phyloP scores from a whole-genome alignment of 1,140 invertebrate genomes.

The Drosophila kepulauana region DNA sequence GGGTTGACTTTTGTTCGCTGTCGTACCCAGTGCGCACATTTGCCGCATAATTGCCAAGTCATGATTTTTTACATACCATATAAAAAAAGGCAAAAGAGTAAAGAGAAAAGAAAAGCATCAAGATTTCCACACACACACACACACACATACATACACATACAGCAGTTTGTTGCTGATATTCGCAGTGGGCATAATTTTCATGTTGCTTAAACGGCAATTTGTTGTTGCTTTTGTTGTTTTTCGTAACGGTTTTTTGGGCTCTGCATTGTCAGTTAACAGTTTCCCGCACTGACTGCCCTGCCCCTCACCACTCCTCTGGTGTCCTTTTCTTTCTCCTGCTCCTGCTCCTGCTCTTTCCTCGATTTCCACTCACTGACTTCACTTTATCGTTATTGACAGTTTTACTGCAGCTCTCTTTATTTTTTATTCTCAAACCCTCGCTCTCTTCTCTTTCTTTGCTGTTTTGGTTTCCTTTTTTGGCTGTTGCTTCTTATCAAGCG shows the following conservation, averaged over 20 bases:
- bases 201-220: constrained; percentile 82
- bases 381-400: constrained; percentile 82
- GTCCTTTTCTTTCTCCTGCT: background rate
- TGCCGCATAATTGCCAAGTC: constrained; percentile 83
- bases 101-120: constrained; percentile 21
- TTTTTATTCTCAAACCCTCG: background rate
- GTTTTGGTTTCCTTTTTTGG: constrained; percentile 3
- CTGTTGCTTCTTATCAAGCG: constrained; percentile 55
- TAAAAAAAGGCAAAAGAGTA: constrained; percentile 17
- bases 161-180: constrained; percentile 74
- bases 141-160: background rate
- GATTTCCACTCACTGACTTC: constrained; percentile 47
- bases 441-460: constrained; percentile 4
- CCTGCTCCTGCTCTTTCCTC: background rate
- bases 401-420: constrained; percentile 57
- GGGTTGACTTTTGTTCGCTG: constrained; percentile 56
- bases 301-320: background rate
- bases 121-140: constrained; percentile 25
- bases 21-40: constrained; percentile 76
- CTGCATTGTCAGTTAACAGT: constrained; percentile 27
- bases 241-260: constrained; percentile 15
- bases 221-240: constrained; percentile 51
- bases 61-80: constrained; percentile 79
- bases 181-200: constrained; percentile 82
- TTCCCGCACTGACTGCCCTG: background rate